A percentile compares a stretch with the other conserved stretches of the same genome.
Evolutionary conservation across 1,140 invertebrate genomes (phyloP).

Genomic region (Drosophila murphyi): DNA sequence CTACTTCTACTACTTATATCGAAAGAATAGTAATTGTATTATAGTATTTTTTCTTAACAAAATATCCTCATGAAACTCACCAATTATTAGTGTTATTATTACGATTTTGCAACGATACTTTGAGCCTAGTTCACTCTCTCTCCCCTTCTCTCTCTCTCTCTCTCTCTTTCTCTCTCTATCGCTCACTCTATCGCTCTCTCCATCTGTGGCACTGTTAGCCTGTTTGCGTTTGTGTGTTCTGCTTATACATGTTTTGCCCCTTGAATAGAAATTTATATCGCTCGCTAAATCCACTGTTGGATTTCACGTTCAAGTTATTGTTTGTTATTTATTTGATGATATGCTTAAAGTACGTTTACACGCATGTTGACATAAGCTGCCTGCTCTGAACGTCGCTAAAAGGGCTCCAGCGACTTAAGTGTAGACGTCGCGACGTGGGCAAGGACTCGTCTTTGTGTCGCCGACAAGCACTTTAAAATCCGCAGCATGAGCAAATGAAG

Average conservation of each 20-base stretch:
- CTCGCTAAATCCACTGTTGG: conserved; percentile 33
- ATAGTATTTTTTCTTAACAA: no score
- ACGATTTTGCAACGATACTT: no score
- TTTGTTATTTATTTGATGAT: conserved; percentile 43
- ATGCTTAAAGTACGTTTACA: conserved; percentile 39
- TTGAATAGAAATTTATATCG: conserved; percentile 35
- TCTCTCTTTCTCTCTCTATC: not conserved
- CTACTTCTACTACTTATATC: no score
- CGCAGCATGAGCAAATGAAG: conserved; percentile 30
- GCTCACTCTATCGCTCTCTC: not conserved
- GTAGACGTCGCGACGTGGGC: conserved; percentile 3
- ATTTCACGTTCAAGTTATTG: conserved; percentile 43
- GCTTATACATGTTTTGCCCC: conserved; percentile 1
- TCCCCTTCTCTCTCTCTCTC: no score
- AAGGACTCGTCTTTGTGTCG: conserved; percentile 15
- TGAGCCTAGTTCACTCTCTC: no score
- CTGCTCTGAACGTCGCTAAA: conserved; percentile 20
- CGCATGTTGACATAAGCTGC: conserved; percentile 42
- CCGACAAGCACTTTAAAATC: conserved; percentile 36
- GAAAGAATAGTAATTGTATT: no score
- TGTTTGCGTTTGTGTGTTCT: not conserved
- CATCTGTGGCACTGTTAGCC: not conserved
- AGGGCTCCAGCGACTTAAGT: conserved; percentile 34
- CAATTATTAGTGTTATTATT: no score
- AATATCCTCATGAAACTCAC: no score